Conservation (phyloP, 1,140 invertebrate genomes). For the Ectropis grisescens region DNA sequence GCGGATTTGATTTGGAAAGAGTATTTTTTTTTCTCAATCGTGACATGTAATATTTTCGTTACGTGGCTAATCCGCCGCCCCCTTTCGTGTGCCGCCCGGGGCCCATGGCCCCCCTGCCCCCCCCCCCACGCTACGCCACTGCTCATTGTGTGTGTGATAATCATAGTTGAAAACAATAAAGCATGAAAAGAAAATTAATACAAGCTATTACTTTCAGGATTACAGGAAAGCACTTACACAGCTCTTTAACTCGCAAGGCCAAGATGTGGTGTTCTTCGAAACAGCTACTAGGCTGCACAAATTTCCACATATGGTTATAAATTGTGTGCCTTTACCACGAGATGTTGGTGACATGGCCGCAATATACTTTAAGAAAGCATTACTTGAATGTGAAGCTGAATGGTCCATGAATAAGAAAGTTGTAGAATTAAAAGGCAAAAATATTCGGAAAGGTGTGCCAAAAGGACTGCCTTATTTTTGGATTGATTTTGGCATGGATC, state of each 20-base stretch:
- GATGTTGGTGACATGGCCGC: constrained; percentile 88
- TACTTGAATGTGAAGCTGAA: constrained; percentile 93
- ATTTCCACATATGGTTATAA: constrained; percentile 88
- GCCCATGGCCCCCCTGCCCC: too few species aligned
- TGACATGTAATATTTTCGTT: too few species aligned
- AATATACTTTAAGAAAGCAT: constrained; percentile 98
- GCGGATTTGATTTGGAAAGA: too few species aligned
- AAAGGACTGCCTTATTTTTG: constrained; percentile 96
- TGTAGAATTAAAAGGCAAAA: constrained; percentile 83
- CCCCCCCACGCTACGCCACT: too few species aligned
- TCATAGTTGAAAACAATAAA: too few species aligned
- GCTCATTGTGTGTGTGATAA: too few species aligned
- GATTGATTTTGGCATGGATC: constrained; percentile 91
- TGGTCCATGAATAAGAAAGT: constrained; percentile 97
- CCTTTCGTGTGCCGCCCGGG: too few species aligned
- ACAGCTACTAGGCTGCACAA: constrained; percentile 80
- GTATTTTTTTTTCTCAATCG: too few species aligned
- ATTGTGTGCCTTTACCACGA: constrained; percentile 89
- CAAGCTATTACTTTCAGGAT: too few species aligned
- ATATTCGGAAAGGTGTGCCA: constrained; percentile 86
- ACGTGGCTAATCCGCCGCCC: too few species aligned
- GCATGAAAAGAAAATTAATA: too few species aligned
- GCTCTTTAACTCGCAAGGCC: constrained; percentile 81
- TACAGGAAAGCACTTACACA: constrained; percentile 82
- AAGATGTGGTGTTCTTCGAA: constrained; percentile 95